phyloP scores from a whole-genome alignment of 2,113 vertebrate genomes.

The Todiramphus chloris region DNA sequence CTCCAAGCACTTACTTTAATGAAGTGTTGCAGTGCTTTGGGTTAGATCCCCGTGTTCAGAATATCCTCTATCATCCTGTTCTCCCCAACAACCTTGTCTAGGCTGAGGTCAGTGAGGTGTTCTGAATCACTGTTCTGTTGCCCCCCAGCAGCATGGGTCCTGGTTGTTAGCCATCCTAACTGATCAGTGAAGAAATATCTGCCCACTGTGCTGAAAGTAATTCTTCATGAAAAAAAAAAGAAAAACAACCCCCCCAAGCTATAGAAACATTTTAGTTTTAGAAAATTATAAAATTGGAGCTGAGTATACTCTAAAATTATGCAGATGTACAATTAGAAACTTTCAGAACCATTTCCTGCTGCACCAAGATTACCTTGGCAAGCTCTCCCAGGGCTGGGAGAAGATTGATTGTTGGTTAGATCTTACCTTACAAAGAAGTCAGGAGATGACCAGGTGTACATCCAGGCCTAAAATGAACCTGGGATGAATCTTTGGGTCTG shows the following conservation, averaged over 20 bases:
- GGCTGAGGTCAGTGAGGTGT: background rate
- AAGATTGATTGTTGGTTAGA: background rate
- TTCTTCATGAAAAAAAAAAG: background rate
- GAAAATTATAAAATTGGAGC: background rate
- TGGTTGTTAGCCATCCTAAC: background rate
- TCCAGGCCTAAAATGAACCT: background rate
- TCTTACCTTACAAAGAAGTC: background rate
- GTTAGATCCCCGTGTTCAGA: background rate
- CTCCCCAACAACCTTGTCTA: background rate
- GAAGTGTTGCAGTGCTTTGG: background rate
- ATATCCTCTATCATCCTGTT: background rate
- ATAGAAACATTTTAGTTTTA: background rate
- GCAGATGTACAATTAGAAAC: background rate
- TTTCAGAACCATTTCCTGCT: background rate
- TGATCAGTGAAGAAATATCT: background rate
- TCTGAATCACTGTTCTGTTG: background rate
- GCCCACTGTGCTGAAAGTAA: background rate
- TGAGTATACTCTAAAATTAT: background rate
- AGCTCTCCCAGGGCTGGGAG: background rate
- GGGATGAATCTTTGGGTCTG: background rate
- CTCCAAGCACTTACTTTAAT: background rate
- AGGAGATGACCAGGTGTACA: background rate
- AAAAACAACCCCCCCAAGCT: background rate
- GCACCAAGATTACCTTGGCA: background rate
- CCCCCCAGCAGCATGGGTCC: background rate